Base-by-base conservation (phyloP, 92 coral and sea anemone genomes). In the Bergia sp. region DNA sequence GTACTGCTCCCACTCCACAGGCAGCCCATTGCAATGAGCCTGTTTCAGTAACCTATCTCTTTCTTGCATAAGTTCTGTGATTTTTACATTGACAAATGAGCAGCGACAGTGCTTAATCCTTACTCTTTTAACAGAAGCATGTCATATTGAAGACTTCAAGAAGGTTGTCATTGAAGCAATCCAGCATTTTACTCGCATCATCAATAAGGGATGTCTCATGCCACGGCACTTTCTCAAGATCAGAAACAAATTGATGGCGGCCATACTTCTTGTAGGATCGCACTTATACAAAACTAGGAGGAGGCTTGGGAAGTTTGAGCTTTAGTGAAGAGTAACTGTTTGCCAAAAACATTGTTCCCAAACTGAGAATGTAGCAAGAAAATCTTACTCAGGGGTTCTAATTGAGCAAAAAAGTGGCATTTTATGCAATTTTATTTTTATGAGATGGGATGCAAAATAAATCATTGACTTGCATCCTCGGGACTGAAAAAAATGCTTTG, bases 211-310 rank as follows among this genome's bases (percentile, higher is more conserved):
- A 23, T 79, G 39, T 66, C 82, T 88, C 85, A 67, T 89, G 40
- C 92, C 89, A 89, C 76, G 89, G 89, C 86, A 83, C 92, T 73
- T 78, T 73, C 79, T 89, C 85, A 50, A 89, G 89, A 89, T 89
- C 92, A 57, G 86, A 85, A 82, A 89, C 89, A 76, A 89, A 85
- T 39, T 85, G 80, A 78, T 89, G 85, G 89, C 80, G 55, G 85
- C 64, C 88, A 74, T 74, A 88, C 55, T 87, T 87, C 90, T 87
- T 78, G 85, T 87, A 77, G 53, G 85, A 87, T 77, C 90, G 77
- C 38, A 87, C 84, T 78, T 87, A 61, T 85, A 87, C 85, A 42
- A 76, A 77, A 85, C 84, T 87, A 58, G 90, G 77, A 87, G 90
- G 90, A 64, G 74, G 85, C 29, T 87, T 87, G 7, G 87, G 88